Evolutionary conservation across 2,113 vertebrate genomes (phyloP).

Genomic region (Myrmecobius fasciatus): DNA sequence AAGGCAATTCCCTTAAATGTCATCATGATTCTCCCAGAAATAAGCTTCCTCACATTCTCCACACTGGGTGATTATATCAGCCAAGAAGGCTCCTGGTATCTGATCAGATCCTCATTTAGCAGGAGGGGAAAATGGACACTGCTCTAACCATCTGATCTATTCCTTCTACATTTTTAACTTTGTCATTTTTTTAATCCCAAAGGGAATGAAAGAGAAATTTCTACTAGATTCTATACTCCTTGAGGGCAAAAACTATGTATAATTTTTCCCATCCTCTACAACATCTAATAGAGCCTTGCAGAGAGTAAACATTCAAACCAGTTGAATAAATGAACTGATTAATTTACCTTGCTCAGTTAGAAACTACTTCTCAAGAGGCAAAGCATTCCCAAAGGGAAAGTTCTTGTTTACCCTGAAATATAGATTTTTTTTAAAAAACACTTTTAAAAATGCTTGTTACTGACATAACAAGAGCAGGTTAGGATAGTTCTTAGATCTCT

Average conservation of each 20-base stretch:
- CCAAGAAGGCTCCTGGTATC: not conserved
- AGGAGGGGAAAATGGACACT: not conserved
- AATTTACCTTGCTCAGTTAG: not conserved
- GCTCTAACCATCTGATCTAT: not conserved
- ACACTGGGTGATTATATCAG: not conserved
- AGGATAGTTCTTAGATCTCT: conserved; percentile 24
- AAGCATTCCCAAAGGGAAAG: not conserved
- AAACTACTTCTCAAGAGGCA: not conserved
- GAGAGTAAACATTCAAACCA: not conserved
- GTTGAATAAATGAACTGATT: not conserved
- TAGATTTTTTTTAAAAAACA: conserved; percentile 34
- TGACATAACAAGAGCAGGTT: conserved; percentile 22
- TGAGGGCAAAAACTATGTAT: not conserved
- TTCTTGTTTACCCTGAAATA: conserved; percentile 48
- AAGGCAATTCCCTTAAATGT: not conserved
- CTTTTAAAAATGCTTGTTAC: conserved; percentile 23
- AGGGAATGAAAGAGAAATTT: conserved; percentile 39
- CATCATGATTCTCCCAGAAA: not conserved
- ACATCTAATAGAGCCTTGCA: not conserved
- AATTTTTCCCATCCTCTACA: not conserved
- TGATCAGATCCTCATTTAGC: not conserved
- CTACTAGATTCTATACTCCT: not conserved
- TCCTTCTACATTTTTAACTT: conserved; percentile 20
- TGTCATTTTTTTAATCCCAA: conserved; percentile 34
- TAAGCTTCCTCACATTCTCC: not conserved